Conservation (phyloP, 2,113 vertebrate genomes). For the Ploceus nigricollis region DNA sequence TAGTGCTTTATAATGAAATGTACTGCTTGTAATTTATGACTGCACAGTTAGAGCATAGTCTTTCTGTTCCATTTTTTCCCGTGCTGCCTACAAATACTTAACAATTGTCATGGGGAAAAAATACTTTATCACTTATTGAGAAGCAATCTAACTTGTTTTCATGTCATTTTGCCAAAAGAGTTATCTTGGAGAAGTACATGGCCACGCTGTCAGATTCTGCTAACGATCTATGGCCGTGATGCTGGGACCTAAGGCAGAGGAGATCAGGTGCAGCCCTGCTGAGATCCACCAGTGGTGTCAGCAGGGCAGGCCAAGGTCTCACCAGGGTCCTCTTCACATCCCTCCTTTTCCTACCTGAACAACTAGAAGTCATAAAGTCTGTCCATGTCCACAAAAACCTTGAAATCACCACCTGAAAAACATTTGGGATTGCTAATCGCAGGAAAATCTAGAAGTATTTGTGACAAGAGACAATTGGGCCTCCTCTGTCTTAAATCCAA, state of each 20-base stretch:
- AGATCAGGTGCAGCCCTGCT: background rate
- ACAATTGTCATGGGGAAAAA: slow-evolving; percentile 53
- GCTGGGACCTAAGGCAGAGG: background rate
- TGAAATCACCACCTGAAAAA: background rate
- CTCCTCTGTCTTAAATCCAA: background rate
- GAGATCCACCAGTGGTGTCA: background rate
- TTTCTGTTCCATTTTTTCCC: slow-evolving; percentile 45
- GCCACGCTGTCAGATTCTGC: background rate
- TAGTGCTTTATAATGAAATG: slow-evolving; percentile 73
- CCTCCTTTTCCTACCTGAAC: background rate
- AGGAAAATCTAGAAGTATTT: background rate
- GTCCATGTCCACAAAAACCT: background rate
- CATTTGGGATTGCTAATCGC: background rate
- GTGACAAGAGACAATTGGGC: background rate
- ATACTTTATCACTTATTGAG: slow-evolving; percentile 53
- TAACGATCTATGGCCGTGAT: accelerated
- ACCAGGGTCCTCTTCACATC: background rate
- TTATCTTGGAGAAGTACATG: background rate
- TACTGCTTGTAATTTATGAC: slow-evolving; percentile 75
- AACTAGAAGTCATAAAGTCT: background rate
- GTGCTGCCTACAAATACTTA: slow-evolving; percentile 37
- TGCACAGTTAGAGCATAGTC: slow-evolving; percentile 48
- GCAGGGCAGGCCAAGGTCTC: background rate
- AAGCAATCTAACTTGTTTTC: slow-evolving; percentile 37
- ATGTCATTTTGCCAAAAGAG: background rate